Evolutionary conservation across 2,797 vertebrate species (phyloP), one percentile per base, ranked within the genome.

Genomic region (Fistularia tabacaria): DNA sequence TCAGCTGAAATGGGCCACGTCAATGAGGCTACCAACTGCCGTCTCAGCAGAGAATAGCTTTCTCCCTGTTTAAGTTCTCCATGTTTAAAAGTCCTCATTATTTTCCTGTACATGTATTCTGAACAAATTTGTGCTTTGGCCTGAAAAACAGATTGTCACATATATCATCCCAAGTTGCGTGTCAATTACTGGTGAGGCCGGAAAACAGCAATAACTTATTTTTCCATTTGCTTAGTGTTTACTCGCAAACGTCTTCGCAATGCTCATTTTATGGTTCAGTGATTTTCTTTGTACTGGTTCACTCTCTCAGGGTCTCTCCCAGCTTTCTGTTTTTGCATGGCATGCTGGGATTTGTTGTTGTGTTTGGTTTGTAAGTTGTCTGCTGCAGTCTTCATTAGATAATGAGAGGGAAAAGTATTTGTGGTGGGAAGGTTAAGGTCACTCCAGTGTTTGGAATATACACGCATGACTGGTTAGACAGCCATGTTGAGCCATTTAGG

Each of bases 351-450:
- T 49, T 74, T 74, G 71, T 69, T 76, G 64, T 75, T 79, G 54
- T 72, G 67, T 79, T 83, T 79, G 38, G 52, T 66, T 76, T 76
- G 54, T 48, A 48, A 77, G 75, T 85, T 76, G 70, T 77, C 59
- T 46, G 54, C 53, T 53, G 39, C 56, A 52, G 74, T 56, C 56
- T 74, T 74, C 72, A 80, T 84, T 76, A 79, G 65, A 77, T 75
- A 76, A 81, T 76, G 76, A 57, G 53, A 62, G 66, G 64, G 61
- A 69, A 69, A 51, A 65, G 73, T 76, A 68, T 81, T 77, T 73
- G 79, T 69, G 66, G 67, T 64, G 53, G 66, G 41, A 72, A 74
- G 73, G 77, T 72, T 65, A 71, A 75, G 82, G 84, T 81, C 82
- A 75, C 40, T 46, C 1, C 73, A 62, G 52, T 85, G 80, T 81